phyloP scores from a whole-genome alignment of 92 coral and sea anemone genomes.

The Actinostola sp. region DNA sequence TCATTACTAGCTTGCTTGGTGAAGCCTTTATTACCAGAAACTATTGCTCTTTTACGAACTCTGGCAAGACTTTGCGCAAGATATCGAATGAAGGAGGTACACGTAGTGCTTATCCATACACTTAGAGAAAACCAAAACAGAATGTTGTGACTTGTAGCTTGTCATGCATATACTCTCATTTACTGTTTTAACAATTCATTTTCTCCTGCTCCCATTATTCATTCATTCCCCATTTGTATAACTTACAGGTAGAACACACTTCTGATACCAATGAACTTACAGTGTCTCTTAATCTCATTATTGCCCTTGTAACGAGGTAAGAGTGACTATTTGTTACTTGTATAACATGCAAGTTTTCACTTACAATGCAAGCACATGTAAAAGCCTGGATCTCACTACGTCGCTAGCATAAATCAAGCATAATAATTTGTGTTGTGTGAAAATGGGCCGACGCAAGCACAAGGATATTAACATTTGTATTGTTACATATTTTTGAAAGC shows the following conservation, averaged over 20 bases:
- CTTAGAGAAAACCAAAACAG: not conserved
- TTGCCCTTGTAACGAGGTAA: conserved; percentile 84
- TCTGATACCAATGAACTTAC: conserved; percentile 39
- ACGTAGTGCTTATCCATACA: not conserved
- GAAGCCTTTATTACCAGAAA: conserved; percentile 85
- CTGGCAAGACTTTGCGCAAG: conserved; percentile 86
- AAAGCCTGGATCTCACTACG: too few species aligned
- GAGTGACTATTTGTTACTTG: not conserved
- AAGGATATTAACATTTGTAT: not conserved
- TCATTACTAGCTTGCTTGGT: conserved; percentile 89
- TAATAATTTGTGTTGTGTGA: not conserved
- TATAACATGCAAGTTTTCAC: not conserved
- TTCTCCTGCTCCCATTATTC: not conserved
- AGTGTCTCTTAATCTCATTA: conserved; percentile 79
- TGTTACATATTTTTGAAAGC: not conserved
- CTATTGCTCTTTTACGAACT: conserved; percentile 78
- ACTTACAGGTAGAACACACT: conserved; percentile 4
- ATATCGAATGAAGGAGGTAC: conserved; percentile 76
- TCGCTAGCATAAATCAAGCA: too few species aligned
- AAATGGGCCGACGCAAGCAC: not conserved
- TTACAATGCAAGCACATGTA: not conserved
- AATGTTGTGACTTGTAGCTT: not conserved
- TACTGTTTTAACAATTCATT: not conserved
- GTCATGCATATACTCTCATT: not conserved
- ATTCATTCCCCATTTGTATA: conserved; percentile 1